Percentiles rank a stretch among this genome's conserved stretches.
phyloP scores from a whole-genome alignment of 2,113 vertebrate genomes.

The Oreamnos americanus region DNA sequence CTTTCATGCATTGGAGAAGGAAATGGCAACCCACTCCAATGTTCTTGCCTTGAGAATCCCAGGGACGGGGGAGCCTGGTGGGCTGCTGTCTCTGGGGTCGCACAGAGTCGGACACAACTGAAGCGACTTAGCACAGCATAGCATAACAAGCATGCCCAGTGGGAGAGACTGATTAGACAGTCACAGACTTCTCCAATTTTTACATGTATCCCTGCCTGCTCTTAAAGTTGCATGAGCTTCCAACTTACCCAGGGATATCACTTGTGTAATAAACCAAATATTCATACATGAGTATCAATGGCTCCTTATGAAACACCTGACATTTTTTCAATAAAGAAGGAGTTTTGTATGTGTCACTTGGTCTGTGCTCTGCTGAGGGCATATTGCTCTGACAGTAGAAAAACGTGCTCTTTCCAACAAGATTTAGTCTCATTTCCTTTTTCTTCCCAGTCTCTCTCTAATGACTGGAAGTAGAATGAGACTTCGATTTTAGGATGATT shows the following conservation, averaged over 20 bases:
- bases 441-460: slow-evolving; percentile 33
- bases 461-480: slow-evolving; percentile 45
- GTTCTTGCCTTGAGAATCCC: no score
- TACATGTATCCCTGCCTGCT: neutral
- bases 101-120: no score
- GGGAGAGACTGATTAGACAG: neutral
- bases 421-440: slow-evolving; percentile 47
- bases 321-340: slow-evolving; percentile 5
- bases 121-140: no score
- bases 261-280: slow-evolving; percentile 32
- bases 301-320: neutral
- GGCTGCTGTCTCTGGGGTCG: no score
- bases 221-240: slow-evolving; percentile 27
- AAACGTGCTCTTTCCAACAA: slow-evolving; percentile 41
- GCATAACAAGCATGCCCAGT: neutral
- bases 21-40: no score
- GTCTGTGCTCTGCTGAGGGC: neutral
- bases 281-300: slow-evolving; percentile 25
- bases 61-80: no score
- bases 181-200: neutral
- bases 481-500: slow-evolving; percentile 56
- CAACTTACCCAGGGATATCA: neutral
- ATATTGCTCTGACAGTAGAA: slow-evolving; percentile 12
- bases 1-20: no score
- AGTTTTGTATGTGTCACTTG: slow-evolving; percentile 5